phyloP scores from a whole-genome alignment of 1,140 invertebrate genomes.

The Camponotus floridanus region DNA sequence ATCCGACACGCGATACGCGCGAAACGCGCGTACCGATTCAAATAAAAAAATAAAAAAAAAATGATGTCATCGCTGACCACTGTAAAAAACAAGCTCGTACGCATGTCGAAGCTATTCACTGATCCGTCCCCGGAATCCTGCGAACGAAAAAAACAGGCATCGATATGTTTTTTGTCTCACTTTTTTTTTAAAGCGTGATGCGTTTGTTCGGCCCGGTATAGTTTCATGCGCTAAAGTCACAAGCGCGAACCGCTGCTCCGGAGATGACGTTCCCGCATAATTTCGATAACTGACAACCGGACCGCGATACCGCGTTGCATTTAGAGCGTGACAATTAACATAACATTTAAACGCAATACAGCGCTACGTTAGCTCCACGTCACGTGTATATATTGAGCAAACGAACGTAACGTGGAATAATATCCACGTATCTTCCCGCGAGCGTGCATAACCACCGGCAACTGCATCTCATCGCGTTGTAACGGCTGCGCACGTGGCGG shows the following conservation, averaged over 20 bases:
- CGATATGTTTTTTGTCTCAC: neutral
- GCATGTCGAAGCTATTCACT: neutral
- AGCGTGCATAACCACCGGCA: constrained; percentile 30
- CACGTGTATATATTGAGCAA: constrained; percentile 18
- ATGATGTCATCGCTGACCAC: constrained; percentile 30
- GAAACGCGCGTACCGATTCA: neutral
- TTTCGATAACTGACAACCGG: neutral
- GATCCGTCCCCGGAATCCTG: constrained; percentile 10
- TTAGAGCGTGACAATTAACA: constrained; percentile 47
- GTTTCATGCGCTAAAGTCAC: neutral
- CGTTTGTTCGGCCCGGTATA: neutral
- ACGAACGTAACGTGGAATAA: constrained; percentile 16
- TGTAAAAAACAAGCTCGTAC: constrained; percentile 34
- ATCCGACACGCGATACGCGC: constrained; percentile 2
- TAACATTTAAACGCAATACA: constrained; percentile 23
- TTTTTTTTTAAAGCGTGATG: neutral
- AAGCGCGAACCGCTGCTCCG: no score
- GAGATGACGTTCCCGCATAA: neutral
- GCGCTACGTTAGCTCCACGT: neutral
- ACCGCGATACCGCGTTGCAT: constrained; percentile 31
- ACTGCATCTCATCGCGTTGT: constrained; percentile 15
- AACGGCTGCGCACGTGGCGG: constrained; percentile 23
- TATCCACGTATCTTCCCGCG: constrained; percentile 39
- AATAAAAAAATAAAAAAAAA: constrained; percentile 43
- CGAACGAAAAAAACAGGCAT: constrained; percentile 23